Base-by-base conservation (phyloP, 2,888 invertebrate species). In the Drosophila mayaguana region DNA sequence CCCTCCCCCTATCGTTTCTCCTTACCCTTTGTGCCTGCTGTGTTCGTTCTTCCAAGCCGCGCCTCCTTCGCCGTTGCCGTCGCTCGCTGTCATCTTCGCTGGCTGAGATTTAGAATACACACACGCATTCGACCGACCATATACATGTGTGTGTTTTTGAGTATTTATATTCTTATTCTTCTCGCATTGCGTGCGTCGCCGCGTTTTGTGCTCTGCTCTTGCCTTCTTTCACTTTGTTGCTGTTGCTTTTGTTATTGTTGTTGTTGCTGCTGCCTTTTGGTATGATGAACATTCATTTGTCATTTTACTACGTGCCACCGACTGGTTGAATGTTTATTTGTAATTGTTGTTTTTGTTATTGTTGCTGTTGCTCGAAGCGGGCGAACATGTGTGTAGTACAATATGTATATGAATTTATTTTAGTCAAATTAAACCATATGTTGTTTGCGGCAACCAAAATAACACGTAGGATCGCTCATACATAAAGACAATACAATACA, bases 251-350 rank as follows among this genome's bases (percentile, higher is more conserved):
- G 22, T 46, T 36, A 16, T 46, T 46, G 25, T 63, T 78, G 68
- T 70, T 70, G 70, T n/a, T 28, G 61, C 48, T 71, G 66, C 18
- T 42, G 63, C 57, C 72, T 57, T 75, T 46, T 62, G 69, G 57
- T 65, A 57, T 81, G 88, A 86, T 85, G 84, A 86, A 87, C 88
- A 88, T 85, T 88, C 88, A 85, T 85, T 85, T 85, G 84, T 85
- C 84, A 85, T 85, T 88, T 85, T 88, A 85, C 88, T 85, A 85
- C 84, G 89, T 85, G 88, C 84, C 84, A 88, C 84, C 84, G 89
- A 83, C 88, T 83, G 77, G 51, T 83, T 78, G 75, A 79, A 83
- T 88, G 84, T 88, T 85, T 85, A 89, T 85, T 85, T 85, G 74
- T 76, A 74, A 73, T 78, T 75, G 50, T 51, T 71, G 72, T 76